phyloP scores from a whole-genome alignment of 2,797 vertebrate species.

The Malurus leucopterus region DNA sequence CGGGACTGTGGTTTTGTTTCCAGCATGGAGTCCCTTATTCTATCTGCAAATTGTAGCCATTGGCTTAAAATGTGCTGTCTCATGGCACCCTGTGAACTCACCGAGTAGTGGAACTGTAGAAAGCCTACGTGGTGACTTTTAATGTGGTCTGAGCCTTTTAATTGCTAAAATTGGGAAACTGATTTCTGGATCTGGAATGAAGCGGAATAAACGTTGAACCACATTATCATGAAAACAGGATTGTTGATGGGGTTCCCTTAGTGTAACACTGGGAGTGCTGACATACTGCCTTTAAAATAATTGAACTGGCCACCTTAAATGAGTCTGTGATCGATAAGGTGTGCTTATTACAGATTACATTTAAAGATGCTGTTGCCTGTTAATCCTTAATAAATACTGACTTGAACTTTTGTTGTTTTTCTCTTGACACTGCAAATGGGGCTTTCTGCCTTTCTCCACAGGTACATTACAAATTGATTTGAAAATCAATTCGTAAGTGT shows the following conservation, averaged over 20 bases:
- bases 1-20: not conserved
- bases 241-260: not conserved
- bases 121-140: not conserved
- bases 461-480: not conserved
- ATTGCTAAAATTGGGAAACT: not conserved
- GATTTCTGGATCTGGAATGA: not conserved
- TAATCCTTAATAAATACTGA: not conserved
- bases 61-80: not conserved
- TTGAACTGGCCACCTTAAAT: not conserved
- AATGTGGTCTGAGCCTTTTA: not conserved
- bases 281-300: not conserved
- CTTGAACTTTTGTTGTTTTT: not conserved
- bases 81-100: not conserved
- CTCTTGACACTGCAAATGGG: not conserved
- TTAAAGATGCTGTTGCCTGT: not conserved
- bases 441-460: not conserved
- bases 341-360: not conserved
- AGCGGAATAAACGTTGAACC: not conserved
- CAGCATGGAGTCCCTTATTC: not conserved
- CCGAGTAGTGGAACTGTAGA: not conserved
- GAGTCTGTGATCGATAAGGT: not conserved
- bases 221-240: not conserved
- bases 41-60: not conserved
- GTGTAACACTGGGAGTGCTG: not conserved
- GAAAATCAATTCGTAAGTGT: not conserved